Percentiles rank a stretch among this genome's conserved stretches.
Conservation (phyloP, 2,797 vertebrate genomes). For the Rhinichthys osculus region DNA sequence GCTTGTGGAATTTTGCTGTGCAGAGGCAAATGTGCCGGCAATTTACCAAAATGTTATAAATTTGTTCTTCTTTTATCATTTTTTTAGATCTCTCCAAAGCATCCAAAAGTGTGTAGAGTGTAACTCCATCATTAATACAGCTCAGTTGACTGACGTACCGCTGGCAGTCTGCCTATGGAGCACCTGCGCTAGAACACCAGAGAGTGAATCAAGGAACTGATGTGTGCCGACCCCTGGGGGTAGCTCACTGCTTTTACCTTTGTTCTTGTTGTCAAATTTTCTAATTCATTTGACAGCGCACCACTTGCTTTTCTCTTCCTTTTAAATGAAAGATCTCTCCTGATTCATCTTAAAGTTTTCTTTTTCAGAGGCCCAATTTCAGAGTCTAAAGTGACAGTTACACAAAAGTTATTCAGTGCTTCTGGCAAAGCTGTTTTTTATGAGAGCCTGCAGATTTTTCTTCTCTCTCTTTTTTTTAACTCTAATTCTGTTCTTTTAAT, state of each 20-base stretch:
- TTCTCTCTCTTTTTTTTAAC: background rate
- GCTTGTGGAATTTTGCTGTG: background rate
- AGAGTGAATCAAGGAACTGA: background rate
- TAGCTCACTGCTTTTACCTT: conserved; percentile 27
- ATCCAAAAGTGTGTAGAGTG: background rate
- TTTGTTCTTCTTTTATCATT: background rate
- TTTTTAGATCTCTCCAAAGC: conserved; percentile 1
- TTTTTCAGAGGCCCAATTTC: conserved; percentile 10
- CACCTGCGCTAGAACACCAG: conserved; percentile 9
- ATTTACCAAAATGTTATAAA: background rate
- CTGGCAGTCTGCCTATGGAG: conserved; percentile 15
- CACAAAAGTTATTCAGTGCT: conserved; percentile 26
- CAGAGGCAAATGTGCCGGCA: background rate
- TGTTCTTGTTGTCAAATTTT: conserved; percentile 42
- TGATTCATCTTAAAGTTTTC: conserved; percentile 14
- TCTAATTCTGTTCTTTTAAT: conserved; percentile 15
- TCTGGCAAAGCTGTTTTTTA: conserved; percentile 20
- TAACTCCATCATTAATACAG: conserved; percentile 8
- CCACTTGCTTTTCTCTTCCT: conserved; percentile 20
- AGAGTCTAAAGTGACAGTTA: conserved; percentile 10
- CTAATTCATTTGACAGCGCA: conserved; percentile 36
- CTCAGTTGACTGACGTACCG: conserved; percentile 5
- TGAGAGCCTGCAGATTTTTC: conserved; percentile 14
- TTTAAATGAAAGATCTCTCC: conserved; percentile 29
- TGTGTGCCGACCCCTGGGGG: conserved; percentile 10